Base-by-base conservation (phyloP, 1,140 invertebrate species). In the Cardiocondyla obscurior region DNA sequence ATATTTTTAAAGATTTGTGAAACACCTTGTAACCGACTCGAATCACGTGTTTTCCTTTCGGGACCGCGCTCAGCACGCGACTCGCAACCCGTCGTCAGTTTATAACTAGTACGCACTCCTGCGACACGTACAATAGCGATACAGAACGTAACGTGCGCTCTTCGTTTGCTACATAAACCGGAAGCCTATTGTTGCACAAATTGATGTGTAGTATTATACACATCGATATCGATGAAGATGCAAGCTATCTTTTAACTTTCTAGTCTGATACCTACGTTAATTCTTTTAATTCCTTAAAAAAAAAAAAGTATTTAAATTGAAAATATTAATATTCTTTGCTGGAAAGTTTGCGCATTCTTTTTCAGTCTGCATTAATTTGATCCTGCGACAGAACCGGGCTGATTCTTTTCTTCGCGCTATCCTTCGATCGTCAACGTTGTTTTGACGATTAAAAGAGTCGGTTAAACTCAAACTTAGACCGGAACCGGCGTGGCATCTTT, bases 1-100 rank as follows among this genome's bases (percentile, higher is more conserved):
- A 19, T 19, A 0, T 28, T 8, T 42, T 42, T 1, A 46, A 0
- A 6, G 33, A 53, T 55, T 64, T 49, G 22, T 67, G 74, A 79
- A 79, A 25, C 46, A 53, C 8, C 22, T 36, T 55, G 25, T 79
- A 79, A 49, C 14, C n/a, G 14, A 12, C 39, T 44, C 58, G 55
- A 89, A 89, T 88, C 89, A 82, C 83, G 74, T 90, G 87, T 90
- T 91, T 90, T 86, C 74, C 81, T 67, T 58, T 77, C 55, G 57
- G 51, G n/a, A 51, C 16, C 46, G 53, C 62, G 46, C 53, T 49
- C 39, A 74, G 51, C 82, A 83, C 83, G 89, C 83, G 82, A 86
- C 69, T 84, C 42, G 51, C 57, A 81, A 73, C 55, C 22, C 62
- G 39, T 77, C 77, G 76, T 74, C 62, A 25, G 19, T 86, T 88